Evolutionary conservation across 2,113 vertebrate genomes (phyloP).

Genomic region (Laticauda colubrina): DNA sequence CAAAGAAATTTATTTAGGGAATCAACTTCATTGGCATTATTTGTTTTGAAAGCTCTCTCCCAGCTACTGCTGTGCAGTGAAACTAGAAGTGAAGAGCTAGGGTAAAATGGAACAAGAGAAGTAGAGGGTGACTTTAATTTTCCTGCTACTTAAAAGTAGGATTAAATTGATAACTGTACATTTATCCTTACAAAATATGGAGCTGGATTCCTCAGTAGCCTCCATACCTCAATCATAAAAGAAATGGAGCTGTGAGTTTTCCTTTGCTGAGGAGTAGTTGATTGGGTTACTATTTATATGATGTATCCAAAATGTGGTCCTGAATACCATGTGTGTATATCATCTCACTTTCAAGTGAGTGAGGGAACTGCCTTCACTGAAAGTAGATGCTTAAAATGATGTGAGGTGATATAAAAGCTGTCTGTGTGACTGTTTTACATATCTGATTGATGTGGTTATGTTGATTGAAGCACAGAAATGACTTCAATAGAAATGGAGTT

Average conservation of each 20-base stretch:
- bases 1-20: constrained; percentile 13
- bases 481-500: not conserved
- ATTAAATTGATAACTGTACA: fast-evolving
- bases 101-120: not conserved
- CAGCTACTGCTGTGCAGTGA: not conserved
- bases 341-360: not conserved
- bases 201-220: not conserved
- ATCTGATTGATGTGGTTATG: not conserved
- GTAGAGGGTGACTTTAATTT: not conserved
- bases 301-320: not conserved
- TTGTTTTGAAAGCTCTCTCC: not conserved
- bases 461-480: not conserved
- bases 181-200: not conserved
- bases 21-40: not conserved
- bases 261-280: not conserved
- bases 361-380: not conserved
- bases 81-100: not conserved
- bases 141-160: not conserved
- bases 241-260: not conserved
- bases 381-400: not conserved
- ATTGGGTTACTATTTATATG: constrained; percentile 10
- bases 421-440: not conserved
- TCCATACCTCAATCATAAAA: not conserved
- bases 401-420: not conserved
- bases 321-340: not conserved